A percentile compares a stretch with the other conserved stretches of the same genome.
phyloP scores from a whole-genome alignment of 2,888 invertebrate species.

The Ophion costatus region DNA sequence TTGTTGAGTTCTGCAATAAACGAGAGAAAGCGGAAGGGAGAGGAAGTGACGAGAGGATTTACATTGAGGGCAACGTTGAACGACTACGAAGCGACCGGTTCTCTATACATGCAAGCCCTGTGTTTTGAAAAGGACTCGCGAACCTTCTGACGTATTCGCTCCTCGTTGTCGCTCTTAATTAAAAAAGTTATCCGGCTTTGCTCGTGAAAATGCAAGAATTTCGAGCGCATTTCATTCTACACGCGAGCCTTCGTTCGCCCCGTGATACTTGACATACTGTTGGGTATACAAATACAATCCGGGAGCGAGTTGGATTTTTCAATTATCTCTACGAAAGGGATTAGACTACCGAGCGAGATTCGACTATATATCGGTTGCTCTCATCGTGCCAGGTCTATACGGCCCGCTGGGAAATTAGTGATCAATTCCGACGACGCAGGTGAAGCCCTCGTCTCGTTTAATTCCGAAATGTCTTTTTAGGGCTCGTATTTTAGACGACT shows the following conservation, averaged over 20 bases:
- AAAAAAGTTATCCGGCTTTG: constrained; percentile 44
- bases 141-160: constrained; percentile 42
- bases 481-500: too few relatives aligned
- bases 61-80: constrained; percentile 36
- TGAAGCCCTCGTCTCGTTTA: too few relatives aligned
- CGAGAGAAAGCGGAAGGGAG: constrained; percentile 26
- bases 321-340: too few relatives aligned
- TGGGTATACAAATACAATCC: too few relatives aligned
- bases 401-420: too few relatives aligned
- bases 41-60: constrained; percentile 35
- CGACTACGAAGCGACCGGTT: constrained; percentile 34
- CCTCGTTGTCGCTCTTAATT: constrained; percentile 61
- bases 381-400: too few relatives aligned
- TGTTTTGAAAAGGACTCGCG: constrained; percentile 32
- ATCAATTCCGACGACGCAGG: too few relatives aligned
- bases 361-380: too few relatives aligned
- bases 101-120: not conserved
- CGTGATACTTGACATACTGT: constrained; percentile 6
- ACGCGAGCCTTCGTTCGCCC: constrained; percentile 12
- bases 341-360: too few relatives aligned
- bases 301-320: too few relatives aligned
- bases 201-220: constrained; percentile 13
- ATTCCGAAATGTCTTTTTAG: too few relatives aligned
- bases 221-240: not conserved
- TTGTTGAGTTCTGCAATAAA: constrained; percentile 24